These are phyloP conservation scores for Cercopithecus diana DNA, from an alignment of 2,797 vertebrate genomes.

Conservation along the genomic window DNA sequence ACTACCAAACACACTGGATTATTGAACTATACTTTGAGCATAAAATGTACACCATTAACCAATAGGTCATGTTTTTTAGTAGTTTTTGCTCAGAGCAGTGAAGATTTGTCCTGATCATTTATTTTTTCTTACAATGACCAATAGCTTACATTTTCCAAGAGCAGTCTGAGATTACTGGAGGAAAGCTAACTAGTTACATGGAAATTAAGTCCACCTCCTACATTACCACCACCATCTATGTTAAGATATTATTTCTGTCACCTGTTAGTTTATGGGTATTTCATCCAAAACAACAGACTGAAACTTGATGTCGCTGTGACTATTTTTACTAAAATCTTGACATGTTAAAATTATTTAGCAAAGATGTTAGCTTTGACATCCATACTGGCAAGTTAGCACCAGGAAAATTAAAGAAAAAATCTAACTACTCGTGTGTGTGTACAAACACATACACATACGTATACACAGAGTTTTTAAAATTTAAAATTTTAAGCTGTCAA, in stretches of 20 bases:
- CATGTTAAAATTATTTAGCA: not conserved
- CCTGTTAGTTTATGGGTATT: not conserved
- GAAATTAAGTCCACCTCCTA: not conserved
- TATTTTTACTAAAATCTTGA: not conserved
- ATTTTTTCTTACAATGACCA: not conserved
- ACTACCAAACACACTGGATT: not conserved
- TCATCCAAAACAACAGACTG: not conserved
- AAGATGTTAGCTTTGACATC: not conserved
- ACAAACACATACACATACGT: not conserved
- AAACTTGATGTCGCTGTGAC: not conserved
- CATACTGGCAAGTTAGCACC: not conserved
- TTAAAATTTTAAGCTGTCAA: not conserved
- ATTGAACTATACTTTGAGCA: not conserved
- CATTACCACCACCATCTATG: not conserved
- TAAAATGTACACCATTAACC: not conserved
- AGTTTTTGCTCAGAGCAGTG: not conserved
- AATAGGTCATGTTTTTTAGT: not conserved
- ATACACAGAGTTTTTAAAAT: not conserved
- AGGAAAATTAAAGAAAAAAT: not conserved
- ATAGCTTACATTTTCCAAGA: not conserved
- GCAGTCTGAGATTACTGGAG: not conserved
- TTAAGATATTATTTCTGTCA: not conserved
- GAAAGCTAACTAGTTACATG: conserved; percentile 4
- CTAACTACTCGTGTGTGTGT: not conserved
- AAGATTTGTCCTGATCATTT: not conserved